These are phyloP conservation scores for Perca schrenkii DNA, from an alignment of 2,113 vertebrate species.

Conservation along the genomic window DNA sequence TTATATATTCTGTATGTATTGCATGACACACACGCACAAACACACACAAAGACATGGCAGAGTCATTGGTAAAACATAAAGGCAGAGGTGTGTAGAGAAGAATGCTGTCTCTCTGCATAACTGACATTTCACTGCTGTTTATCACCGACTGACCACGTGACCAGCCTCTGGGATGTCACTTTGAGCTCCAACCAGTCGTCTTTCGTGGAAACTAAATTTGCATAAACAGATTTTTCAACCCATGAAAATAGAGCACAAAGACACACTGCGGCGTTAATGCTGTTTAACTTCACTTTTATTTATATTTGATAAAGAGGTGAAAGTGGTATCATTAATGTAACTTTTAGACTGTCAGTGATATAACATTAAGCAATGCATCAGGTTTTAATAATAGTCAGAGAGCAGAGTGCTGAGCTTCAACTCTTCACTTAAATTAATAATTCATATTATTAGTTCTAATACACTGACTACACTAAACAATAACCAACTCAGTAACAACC, in stretches of 20 bases:
- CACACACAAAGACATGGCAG: background rate
- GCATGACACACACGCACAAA: background rate
- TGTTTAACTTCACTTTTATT: background rate
- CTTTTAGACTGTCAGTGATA: background rate
- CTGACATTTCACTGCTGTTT: slow-evolving; percentile 36
- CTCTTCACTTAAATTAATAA: slow-evolving; percentile 23
- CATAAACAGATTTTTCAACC: background rate
- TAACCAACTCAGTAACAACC: slow-evolving; percentile 5
- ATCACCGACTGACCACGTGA: slow-evolving; percentile 33
- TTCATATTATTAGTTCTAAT: slow-evolving; percentile 15
- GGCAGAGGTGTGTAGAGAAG: slow-evolving; percentile 44
- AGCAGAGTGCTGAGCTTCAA: background rate
- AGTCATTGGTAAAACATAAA: background rate
- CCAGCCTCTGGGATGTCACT: background rate
- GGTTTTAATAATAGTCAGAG: background rate
- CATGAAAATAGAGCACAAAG: background rate
- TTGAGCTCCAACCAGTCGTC: background rate
- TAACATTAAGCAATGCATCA: background rate
- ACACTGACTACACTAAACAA: slow-evolving; percentile 11
- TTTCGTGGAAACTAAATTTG: background rate
- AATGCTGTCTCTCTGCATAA: slow-evolving; percentile 62
- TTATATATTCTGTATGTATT: background rate
- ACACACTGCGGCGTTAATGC: background rate
- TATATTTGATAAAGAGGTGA: background rate
- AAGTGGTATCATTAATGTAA: background rate